These are phyloP conservation scores for Cheiracanthium punctorium DNA, from an alignment of 2,888 invertebrate species.

Conservation along the genomic window DNA sequence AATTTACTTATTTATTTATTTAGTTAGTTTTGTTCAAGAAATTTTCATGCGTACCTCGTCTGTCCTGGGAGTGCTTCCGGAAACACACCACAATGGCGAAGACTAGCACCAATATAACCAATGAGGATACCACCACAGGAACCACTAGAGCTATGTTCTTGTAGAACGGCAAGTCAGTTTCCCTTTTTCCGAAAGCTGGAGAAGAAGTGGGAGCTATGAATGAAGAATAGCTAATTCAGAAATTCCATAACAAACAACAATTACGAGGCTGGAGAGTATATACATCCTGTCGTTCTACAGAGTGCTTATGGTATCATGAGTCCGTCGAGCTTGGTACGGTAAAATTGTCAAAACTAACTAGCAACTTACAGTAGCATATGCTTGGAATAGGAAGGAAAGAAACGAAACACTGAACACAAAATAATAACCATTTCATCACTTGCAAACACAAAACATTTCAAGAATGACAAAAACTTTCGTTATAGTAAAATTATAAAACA, in stretches of 20 bases:
- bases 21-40: too few relatives aligned
- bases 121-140: constrained; percentile 54
- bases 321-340: too few relatives aligned
- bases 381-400: too few relatives aligned
- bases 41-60: constrained; percentile 34
- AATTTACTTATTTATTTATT: too few relatives aligned
- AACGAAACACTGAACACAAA: too few relatives aligned
- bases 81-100: constrained; percentile 62
- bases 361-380: too few relatives aligned
- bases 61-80: constrained; percentile 55
- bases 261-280: not conserved
- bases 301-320: constrained; percentile 59
- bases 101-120: constrained; percentile 56
- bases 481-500: too few relatives aligned
- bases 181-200: constrained; percentile 61
- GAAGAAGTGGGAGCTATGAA: constrained; percentile 61
- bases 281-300: constrained; percentile 35
- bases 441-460: too few relatives aligned
- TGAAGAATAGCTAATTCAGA: constrained; percentile 3
- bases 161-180: constrained; percentile 61
- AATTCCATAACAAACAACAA: not conserved
- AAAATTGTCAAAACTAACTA: too few relatives aligned
- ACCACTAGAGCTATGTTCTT: constrained; percentile 62
- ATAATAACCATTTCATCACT: too few relatives aligned
- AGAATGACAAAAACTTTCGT: too few relatives aligned